Conservation (phyloP, 2,113 vertebrate species). For the Dinomys branickii region DNA sequence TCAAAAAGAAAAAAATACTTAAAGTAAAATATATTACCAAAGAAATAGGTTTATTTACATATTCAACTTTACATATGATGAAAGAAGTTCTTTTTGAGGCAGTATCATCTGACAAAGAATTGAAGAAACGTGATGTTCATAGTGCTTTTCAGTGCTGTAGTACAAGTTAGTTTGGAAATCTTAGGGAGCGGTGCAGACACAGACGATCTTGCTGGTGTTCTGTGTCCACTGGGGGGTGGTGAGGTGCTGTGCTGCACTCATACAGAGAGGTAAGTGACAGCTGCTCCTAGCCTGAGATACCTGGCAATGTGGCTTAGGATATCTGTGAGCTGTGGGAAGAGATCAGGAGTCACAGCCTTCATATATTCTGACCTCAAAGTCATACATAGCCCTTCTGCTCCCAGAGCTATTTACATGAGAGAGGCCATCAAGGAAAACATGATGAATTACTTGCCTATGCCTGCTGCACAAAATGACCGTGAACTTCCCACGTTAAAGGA, state of each 20-base stretch:
- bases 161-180: neutral
- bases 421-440: neutral
- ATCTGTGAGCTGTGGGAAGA: neutral
- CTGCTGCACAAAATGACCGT: neutral
- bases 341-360: neutral
- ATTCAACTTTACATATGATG: neutral
- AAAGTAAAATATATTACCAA: neutral
- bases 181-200: neutral
- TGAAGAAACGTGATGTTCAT: neutral
- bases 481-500: neutral
- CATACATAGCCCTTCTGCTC: neutral
- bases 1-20: neutral
- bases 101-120: neutral
- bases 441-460: neutral
- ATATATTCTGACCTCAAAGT: neutral
- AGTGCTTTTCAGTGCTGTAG: no score
- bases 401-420: neutral
- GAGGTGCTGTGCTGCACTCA: neutral
- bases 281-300: neutral
- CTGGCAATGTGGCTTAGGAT: neutral
- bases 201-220: neutral
- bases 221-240: neutral
- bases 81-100: neutral
- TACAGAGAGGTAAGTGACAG: rapidly evolving
- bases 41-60: neutral